These are phyloP conservation scores for Isurus oxyrinchus DNA, from an alignment of 2,113 vertebrate species.

Conservation along the genomic window DNA sequence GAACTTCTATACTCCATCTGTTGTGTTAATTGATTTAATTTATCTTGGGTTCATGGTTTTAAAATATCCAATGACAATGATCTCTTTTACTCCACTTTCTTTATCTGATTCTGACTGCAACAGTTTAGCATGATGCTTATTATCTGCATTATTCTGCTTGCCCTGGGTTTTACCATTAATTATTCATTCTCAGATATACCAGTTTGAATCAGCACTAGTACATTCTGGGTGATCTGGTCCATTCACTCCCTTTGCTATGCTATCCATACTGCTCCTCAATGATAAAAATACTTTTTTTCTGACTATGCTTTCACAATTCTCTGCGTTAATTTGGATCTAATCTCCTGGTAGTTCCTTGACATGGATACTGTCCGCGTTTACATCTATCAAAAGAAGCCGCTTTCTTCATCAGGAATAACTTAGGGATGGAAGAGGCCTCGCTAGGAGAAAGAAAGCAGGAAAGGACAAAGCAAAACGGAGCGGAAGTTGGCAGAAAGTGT, in stretches of 20 bases:
- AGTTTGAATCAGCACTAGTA: background rate
- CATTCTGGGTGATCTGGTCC: background rate
- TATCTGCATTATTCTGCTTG: background rate
- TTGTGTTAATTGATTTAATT: conserved; percentile 3
- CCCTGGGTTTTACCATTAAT: background rate
- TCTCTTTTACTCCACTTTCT: background rate
- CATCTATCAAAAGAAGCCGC: background rate
- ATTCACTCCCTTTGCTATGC: background rate
- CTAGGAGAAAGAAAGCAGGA: background rate
- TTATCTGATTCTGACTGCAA: background rate
- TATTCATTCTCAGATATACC: background rate
- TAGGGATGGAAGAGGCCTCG: background rate
- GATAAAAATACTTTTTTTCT: background rate
- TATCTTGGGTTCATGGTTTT: background rate
- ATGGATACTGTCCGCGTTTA: background rate
- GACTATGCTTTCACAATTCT: background rate
- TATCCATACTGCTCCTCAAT: background rate
- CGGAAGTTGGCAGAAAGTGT: background rate
- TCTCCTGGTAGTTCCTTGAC: background rate
- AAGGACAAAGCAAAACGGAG: background rate
- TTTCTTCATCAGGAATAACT: background rate
- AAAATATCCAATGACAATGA: background rate
- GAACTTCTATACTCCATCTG: background rate
- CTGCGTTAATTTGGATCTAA: background rate
- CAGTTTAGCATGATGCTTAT: background rate